phyloP scores from a whole-genome alignment of 2,113 vertebrate genomes.

The Macaca fascicularis region DNA sequence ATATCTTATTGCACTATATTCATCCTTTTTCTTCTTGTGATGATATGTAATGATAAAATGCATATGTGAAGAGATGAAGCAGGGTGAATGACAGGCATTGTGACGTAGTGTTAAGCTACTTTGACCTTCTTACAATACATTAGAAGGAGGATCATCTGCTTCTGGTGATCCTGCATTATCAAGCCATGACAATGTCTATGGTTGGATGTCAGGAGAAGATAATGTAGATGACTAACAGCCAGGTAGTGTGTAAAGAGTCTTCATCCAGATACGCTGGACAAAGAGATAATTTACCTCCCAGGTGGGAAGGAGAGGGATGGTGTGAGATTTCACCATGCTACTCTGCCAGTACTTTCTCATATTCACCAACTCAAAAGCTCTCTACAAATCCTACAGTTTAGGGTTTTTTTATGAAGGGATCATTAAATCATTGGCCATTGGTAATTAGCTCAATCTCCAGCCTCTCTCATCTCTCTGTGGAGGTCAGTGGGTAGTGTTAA shows the following conservation, averaged over 20 bases:
- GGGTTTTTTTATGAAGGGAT: neutral
- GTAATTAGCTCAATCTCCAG: neutral
- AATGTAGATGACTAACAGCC: neutral
- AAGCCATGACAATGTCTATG: neutral
- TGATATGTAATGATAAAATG: neutral
- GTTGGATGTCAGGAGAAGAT: neutral
- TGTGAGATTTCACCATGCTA: neutral
- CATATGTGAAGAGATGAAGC: neutral
- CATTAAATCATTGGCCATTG: neutral
- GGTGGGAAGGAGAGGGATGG: neutral
- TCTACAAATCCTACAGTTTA: neutral
- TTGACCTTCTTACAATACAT: neutral
- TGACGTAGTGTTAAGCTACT: neutral
- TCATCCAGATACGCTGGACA: neutral
- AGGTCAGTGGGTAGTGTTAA: neutral
- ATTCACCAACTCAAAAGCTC: neutral
- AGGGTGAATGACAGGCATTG: neutral
- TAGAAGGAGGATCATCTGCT: neutral
- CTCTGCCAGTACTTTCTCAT: neutral
- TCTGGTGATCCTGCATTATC: neutral
- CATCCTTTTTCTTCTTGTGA: neutral
- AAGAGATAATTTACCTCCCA: neutral
- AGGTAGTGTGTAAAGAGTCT: neutral
- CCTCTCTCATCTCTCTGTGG: neutral
- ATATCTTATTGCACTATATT: neutral